These are phyloP conservation scores for Ondatra zibethicus DNA, from an alignment of 2,113 vertebrate genomes.

Conservation along the genomic window DNA sequence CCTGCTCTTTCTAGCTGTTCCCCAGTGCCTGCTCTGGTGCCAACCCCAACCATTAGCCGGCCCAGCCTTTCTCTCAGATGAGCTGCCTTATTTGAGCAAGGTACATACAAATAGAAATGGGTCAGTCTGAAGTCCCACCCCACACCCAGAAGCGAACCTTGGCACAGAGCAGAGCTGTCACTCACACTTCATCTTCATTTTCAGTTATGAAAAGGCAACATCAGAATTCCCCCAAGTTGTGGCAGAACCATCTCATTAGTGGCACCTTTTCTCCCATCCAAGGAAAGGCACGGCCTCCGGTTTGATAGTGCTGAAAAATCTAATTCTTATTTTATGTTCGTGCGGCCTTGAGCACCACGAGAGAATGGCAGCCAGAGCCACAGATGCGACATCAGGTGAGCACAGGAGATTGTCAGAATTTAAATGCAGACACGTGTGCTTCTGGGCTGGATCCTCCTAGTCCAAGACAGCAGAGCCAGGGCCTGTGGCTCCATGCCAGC, in stretches of 20 bases:
- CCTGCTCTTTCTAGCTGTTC: fast-evolving
- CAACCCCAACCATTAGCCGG: neutral
- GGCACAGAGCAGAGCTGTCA: fast-evolving
- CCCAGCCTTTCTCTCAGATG: neutral
- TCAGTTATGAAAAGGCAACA: neutral
- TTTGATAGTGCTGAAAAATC: neutral
- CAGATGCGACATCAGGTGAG: neutral
- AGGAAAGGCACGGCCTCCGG: neutral
- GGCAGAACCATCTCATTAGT: neutral
- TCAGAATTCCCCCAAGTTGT: neutral
- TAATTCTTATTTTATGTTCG: neutral
- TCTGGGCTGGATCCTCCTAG: constrained; percentile 57
- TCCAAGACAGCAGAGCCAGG: constrained; percentile 70
- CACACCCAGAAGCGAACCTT: neutral
- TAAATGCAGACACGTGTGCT: neutral
- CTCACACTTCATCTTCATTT: neutral
- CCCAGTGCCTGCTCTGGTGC: fast-evolving
- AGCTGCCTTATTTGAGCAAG: neutral
- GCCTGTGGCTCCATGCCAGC: constrained; percentile 71
- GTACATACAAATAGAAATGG: neutral
- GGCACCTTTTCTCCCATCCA: neutral
- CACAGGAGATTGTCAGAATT: neutral
- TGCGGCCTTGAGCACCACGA: neutral
- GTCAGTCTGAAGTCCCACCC: fast-evolving
- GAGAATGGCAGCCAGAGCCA: neutral